Evolutionary conservation across 2,888 invertebrate species (phyloP).

Genomic region (Cheilosia vulpina): DNA sequence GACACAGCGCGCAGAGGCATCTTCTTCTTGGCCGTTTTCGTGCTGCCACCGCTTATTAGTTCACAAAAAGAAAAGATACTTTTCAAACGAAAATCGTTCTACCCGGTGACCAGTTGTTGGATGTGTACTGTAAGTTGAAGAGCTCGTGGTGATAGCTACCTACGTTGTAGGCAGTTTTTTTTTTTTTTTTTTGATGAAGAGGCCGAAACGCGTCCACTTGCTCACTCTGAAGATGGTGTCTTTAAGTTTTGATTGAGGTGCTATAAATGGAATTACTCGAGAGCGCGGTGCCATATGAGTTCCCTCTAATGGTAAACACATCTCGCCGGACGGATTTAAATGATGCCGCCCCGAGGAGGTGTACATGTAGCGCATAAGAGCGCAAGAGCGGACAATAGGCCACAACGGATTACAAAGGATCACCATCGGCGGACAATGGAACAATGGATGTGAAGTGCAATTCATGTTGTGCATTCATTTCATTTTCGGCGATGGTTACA

Average conservation of each 20-base stretch:
- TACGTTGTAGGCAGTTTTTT: not conserved
- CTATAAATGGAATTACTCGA: constrained; percentile 56
- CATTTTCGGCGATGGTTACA: constrained; percentile 51
- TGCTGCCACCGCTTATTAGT: constrained; percentile 53
- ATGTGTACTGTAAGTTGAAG: constrained; percentile 24
- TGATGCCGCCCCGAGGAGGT: constrained; percentile 37
- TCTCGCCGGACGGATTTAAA: constrained; percentile 45
- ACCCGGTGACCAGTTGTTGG: constrained; percentile 4
- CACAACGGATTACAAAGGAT: constrained; percentile 30
- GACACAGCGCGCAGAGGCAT: constrained; percentile 37
- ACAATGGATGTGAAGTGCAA: constrained; percentile 68
- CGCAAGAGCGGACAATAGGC: constrained; percentile 12
- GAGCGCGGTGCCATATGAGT: constrained; percentile 71
- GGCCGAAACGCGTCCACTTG: constrained; percentile 18
- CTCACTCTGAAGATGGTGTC: constrained; percentile 45
- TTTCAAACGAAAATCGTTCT: constrained; percentile 48
- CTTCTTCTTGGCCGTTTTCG: not conserved
- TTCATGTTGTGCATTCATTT: constrained; percentile 62
- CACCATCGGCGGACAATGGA: constrained; percentile 12
- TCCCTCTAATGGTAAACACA: constrained; percentile 54
- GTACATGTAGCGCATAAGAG: not conserved
- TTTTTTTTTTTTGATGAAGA: constrained; percentile 16
- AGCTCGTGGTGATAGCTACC: constrained; percentile 25
- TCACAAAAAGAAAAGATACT: constrained; percentile 25
- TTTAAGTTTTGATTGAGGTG: constrained; percentile 61